A percentile compares a stretch with the other conserved stretches of the same genome.
Conservation (phyloP, 2,113 vertebrate species). For the Phylloscopus trochiloides region DNA sequence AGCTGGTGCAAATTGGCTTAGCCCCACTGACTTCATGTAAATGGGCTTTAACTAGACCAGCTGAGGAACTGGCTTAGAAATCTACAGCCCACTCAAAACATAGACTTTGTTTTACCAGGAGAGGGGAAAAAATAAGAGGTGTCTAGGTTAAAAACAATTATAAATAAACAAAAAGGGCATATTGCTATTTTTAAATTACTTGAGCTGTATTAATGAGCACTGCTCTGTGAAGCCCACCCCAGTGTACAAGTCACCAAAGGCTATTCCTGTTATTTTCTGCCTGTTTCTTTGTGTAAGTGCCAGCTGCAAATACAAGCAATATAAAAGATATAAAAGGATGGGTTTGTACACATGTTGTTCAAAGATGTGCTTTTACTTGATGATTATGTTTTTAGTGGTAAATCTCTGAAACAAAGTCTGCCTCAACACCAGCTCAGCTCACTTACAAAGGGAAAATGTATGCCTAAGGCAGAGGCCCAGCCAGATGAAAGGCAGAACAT, state of each 20-base stretch:
- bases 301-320: background rate
- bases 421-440: background rate
- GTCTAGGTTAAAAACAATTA: background rate
- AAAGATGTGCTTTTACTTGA: background rate
- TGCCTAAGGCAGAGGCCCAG: background rate
- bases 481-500: background rate
- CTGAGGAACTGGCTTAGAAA: background rate
- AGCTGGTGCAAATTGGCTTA: constrained; percentile 32
- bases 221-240: background rate
- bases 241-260: background rate
- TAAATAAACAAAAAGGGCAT: background rate
- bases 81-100: background rate
- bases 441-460: background rate
- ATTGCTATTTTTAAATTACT: background rate
- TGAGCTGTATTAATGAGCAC: background rate
- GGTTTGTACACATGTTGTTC: background rate
- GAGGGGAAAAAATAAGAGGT: background rate
- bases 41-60: background rate
- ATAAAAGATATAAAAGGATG: background rate
- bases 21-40: constrained; percentile 6
- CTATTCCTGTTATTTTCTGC: background rate
- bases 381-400: background rate
- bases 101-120: background rate
- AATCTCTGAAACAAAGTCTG: background rate
- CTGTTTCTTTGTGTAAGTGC: background rate